Conservation (phyloP, 2,113 vertebrate species). For the Mastomys coucha region DNA sequence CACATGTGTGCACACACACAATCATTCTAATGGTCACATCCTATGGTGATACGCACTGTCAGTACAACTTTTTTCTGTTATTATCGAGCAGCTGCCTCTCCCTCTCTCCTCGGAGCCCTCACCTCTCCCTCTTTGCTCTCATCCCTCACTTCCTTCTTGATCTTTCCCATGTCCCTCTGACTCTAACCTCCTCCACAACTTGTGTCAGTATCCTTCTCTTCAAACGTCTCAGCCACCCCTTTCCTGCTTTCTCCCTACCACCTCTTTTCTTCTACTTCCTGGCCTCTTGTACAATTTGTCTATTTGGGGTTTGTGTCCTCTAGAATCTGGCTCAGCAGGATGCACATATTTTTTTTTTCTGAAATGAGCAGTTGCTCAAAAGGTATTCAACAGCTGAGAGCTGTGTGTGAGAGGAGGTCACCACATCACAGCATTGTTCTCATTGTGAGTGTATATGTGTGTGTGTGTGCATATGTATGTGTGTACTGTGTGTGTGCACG, state of each 20-base stretch:
- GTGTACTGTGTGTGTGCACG: rapidly evolving
- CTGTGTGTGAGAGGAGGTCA: too few species aligned
- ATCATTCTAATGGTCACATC: background rate
- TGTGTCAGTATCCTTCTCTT: background rate
- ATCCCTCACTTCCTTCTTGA: background rate
- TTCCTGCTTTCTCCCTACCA: rapidly evolving
- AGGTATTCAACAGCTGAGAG: background rate
- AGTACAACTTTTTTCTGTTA: background rate
- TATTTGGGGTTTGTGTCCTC: too few species aligned
- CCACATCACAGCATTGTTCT: rapidly evolving
- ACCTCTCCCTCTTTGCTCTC: background rate
- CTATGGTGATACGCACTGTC: rapidly evolving
- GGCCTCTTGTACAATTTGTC: too few species aligned
- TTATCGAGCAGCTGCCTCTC: background rate
- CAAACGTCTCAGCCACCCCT: background rate
- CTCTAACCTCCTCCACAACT: background rate
- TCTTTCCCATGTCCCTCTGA: too few species aligned
- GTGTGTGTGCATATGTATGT: too few species aligned
- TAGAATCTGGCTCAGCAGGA: rapidly evolving
- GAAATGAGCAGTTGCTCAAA: background rate
- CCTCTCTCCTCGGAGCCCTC: too few species aligned
- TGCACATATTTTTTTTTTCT: background rate
- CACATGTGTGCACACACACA: background rate
- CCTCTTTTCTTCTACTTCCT: background rate
- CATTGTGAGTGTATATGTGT: too few species aligned